Evolutionary conservation across 2,797 vertebrate species (phyloP), one percentile per base, ranked within the genome.

Genomic region (Setipinna tenuifilis): DNA sequence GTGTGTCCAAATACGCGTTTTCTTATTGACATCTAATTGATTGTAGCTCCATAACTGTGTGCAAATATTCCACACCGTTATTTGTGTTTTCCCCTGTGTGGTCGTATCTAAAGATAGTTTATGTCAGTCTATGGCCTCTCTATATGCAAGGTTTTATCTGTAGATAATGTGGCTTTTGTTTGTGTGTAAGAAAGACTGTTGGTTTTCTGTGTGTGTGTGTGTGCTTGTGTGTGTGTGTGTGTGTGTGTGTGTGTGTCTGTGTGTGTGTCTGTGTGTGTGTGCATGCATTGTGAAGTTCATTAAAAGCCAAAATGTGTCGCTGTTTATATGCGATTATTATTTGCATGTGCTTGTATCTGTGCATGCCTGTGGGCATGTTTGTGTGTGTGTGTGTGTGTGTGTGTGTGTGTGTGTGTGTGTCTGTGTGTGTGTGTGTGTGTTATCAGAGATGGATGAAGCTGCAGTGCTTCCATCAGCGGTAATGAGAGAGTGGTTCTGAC

Each of bases 391-490:
- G 35, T 78, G 88, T 84, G 85, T 87, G 54, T 85, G 82, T 84
- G 46, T 83, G 83, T 83, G 59, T 25, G 0, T 21, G 14, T 62
- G 84, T 11, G 61, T 6, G 61, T 21, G 23, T 21, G 84, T 41
- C 85, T 81, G 82, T 83, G 85, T 6, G 93, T 91, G 92, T 92
- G 90, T 90, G 90, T 91, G 90, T 93, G 93, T 93, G 90, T 94
- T 93, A 93, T 93, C 91, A 92, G 91, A 94, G 93, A 95, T 92
- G 91, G 92, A 93, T 93, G 93, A 93, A 91, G 91, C 87, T 89
- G 90, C 93, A 91, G 89, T 89, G 91, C 91, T 92, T 93, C 93
- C 93, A 93, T 94, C 92, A 92, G 90, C 92, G 91, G 90, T 95
- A 95, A 95, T 94, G 93, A 95, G 93, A 91, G 91, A 90, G 90